Evolutionary conservation across 2,797 vertebrate species (phyloP), one percentile per base, ranked within the genome.

Genomic region (Hippoglossus hippoglossus): DNA sequence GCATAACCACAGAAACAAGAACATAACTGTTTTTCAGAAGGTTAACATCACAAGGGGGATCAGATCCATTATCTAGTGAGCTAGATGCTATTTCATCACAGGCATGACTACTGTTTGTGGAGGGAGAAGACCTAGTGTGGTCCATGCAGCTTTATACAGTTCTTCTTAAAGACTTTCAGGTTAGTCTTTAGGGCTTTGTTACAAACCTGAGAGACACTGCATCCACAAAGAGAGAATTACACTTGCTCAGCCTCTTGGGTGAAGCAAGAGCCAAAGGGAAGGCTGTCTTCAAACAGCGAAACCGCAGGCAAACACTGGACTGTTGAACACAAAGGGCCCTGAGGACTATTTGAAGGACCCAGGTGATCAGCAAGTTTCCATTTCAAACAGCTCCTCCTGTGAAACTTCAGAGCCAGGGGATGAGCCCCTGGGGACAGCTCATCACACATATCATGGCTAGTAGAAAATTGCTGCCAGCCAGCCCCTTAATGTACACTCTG

Each of bases 401-500:
- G 36, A 36, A 57, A 34, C 9, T 36, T 12, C 19, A 19, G 19
- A 19, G n/a, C 28, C 28, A 57, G 28, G 28, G 19, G 55, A 36
- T n/a, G 55, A 36, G 55, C 55, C 26, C 31, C 10, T 26, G 18
- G 28, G 19, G 55, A 57, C 55, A 57, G 55, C 31, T 11, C 31
- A 36, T 36, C 55, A 57, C 28, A 34, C 28, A n/a, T 36, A 57
- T 57, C 55, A 19, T 36, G 55, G 55, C 6, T 39, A 21, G 55
- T 22, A 39, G 55, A 39, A 58, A 39, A 58, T 39, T 36, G n/a
- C 31, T 39, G 18, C 12, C 34, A 36, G 31, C n/a, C 36, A 58
- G 10, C 11, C 34, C 31, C 34, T 39, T 4, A 58, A 22, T 21
- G 19, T 39, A 22, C n/a, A 22, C 12, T 15, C 31, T 58, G 55